Evolutionary conservation across 2,797 vertebrate genomes (phyloP), one percentile per base, ranked within the genome.

Genomic region (Macropodus opercularis): DNA sequence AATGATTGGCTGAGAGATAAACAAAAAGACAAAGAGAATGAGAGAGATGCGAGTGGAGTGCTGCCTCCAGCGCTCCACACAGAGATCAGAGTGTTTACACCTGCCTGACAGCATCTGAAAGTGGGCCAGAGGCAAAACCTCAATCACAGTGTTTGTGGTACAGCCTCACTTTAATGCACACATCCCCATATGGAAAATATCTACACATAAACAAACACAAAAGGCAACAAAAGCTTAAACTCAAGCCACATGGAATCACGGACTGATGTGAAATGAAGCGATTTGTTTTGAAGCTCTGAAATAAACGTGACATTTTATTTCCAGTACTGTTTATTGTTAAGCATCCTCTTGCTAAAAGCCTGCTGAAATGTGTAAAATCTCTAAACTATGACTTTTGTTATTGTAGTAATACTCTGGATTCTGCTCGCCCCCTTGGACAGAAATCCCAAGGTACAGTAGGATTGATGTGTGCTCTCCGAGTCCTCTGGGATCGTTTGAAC

Each of bases 61-160:
- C 58, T 35, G 70, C 61, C 63, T 72, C 44, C 10, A 54, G 71
- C 39, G 19, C 21, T 58, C 13, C 44, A 44, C 52, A 76, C 60
- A 62, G 4, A 52, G 55, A 75, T 69, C 61, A 77, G 48, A 76
- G 56, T 65, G 69, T 77, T 76, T 50, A 67, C 63, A 82, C 71
- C 77, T 72, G 73, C 48, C 53, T 68, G 62, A 56, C 73, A 69
- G 55, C 63, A 53, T 61, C 35, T 65, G 64, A 79, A 71, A 67
- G 74, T 18, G 15, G 68, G 58, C 74, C 63, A 60, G 56, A 60
- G 63, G 67, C 61, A 68, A 77, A 64, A 74, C 39, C 52, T 38
- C 58, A 27, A 76, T 67, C 43, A 68, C 39, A 66, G 67, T 13
- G 14, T 54, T 57, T 53, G 57, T 53, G 79, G 18, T 51, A 47